Evolutionary conservation across 2,113 vertebrate genomes (phyloP).

Genomic region (Phyllopteryx taeniolatus): DNA sequence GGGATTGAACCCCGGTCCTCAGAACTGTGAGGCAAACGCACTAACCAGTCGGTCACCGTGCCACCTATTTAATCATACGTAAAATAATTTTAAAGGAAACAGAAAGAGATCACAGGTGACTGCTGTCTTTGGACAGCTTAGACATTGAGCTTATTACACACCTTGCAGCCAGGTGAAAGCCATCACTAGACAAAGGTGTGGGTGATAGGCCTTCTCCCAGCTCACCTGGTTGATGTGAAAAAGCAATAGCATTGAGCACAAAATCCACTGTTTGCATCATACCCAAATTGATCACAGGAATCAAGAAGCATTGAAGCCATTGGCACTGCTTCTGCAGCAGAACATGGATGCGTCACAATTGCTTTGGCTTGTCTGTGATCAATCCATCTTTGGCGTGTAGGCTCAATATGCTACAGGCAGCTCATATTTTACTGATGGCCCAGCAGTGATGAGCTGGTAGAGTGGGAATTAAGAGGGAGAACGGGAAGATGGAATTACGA

Average conservation of each 20-base stretch:
- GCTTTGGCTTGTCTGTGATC: constrained; percentile 42
- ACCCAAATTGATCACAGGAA: constrained; percentile 58
- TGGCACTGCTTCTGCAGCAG: constrained; percentile 28
- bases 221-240: constrained; percentile 29
- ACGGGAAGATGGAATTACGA: constrained; percentile 55
- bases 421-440: constrained; percentile 59
- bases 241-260: constrained; percentile 12
- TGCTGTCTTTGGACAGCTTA: too few relatives aligned
- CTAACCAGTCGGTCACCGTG: too few relatives aligned
- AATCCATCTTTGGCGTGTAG: constrained; percentile 60
- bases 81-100: too few relatives aligned
- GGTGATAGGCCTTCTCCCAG: constrained; percentile 22
- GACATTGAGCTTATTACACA: too few relatives aligned
- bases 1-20: too few relatives aligned
- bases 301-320: constrained; percentile 43
- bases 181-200: constrained; percentile 21
- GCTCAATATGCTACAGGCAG: constrained; percentile 64
- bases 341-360: constrained; percentile 30
- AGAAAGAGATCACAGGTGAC: too few relatives aligned
- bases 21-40: too few relatives aligned
- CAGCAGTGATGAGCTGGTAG: constrained; percentile 30
- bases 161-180: too few relatives aligned
- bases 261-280: constrained; percentile 31
- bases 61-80: too few relatives aligned
- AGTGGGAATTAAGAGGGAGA: constrained; percentile 2